Evolutionary conservation across 53 echinoderm and acorn worm species (phyloP).

Genomic region (Paelopatides confundens): DNA sequence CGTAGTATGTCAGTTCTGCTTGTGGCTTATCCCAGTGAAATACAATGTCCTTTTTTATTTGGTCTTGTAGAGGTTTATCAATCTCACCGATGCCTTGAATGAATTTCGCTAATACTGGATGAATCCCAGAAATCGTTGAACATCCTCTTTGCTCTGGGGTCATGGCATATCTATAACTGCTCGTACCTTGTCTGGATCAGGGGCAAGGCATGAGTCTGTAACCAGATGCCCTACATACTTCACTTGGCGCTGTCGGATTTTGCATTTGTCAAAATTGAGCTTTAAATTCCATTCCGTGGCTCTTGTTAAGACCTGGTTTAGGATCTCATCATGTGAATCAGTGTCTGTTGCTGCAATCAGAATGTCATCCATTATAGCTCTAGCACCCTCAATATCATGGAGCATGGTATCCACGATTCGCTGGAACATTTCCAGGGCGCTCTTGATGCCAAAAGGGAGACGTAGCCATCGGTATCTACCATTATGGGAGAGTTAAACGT

Average conservation of each 20-base stretch:
- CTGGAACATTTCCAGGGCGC: conserved; percentile 72
- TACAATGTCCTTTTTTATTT: conserved; percentile 25
- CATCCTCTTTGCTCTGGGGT: conserved; percentile 48
- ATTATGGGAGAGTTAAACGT: conserved; percentile 67
- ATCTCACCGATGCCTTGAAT: conserved; percentile 51
- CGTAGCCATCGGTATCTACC: conserved; percentile 59
- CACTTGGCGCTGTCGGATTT: conserved; percentile 47
- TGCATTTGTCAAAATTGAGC: conserved; percentile 57
- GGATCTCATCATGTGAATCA: conserved; percentile 42
- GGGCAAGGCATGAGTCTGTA: conserved; percentile 30
- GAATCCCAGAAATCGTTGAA: conserved; percentile 58
- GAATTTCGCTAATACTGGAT: conserved; percentile 59
- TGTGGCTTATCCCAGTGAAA: conserved; percentile 64
- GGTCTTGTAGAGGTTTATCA: conserved; percentile 39
- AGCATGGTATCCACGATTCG: conserved; percentile 65
- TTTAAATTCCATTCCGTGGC: conserved; percentile 60
- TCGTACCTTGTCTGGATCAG: conserved; percentile 56
- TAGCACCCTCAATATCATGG: conserved; percentile 36
- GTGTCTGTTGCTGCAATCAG: conserved; percentile 29
- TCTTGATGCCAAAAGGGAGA: conserved; percentile 70
- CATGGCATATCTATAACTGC: conserved; percentile 43
- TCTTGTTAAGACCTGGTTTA: conserved; percentile 29
- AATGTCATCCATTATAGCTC: conserved; percentile 70
- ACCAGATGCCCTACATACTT: conserved; percentile 62
- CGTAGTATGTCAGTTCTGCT: conserved; percentile 52